These are phyloP conservation scores for Dallia pectoralis DNA, from an alignment of 2,797 vertebrate genomes.

Conservation along the genomic window DNA sequence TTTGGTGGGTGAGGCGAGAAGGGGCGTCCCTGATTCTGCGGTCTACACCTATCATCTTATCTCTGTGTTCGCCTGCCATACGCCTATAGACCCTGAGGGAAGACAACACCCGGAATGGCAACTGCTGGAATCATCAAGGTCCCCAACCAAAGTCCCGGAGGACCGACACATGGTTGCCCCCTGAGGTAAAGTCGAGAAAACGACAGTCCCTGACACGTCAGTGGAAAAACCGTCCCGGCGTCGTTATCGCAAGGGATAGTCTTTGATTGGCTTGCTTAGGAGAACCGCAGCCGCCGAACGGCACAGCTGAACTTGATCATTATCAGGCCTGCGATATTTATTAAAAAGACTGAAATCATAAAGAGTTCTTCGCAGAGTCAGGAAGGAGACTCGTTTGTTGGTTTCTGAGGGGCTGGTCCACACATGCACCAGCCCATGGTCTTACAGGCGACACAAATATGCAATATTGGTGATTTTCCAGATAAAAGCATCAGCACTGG, in stretches of 20 bases:
- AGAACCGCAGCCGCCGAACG: conserved; percentile 59
- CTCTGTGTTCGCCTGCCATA: conserved; percentile 26
- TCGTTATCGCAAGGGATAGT: conserved; percentile 61
- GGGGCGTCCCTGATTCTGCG: conserved; percentile 14
- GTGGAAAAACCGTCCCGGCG: conserved; percentile 57
- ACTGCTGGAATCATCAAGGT: conserved; percentile 37
- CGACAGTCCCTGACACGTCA: conserved; percentile 31
- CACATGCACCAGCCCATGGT: conserved; percentile 14
- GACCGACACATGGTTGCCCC: conserved; percentile 25
- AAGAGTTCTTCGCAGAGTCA: conserved; percentile 20
- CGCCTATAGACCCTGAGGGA: conserved; percentile 20
- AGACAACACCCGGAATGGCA: conserved; percentile 24
- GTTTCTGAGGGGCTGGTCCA: conserved; percentile 8
- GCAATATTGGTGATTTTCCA: conserved; percentile 52
- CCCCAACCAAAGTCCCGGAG: conserved; percentile 8
- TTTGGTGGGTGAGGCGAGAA: conserved; percentile 11
- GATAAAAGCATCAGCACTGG: conserved; percentile 52
- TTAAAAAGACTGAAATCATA: conserved; percentile 70
- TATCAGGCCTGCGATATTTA: conserved; percentile 73
- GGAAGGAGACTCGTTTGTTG: conserved; percentile 19
- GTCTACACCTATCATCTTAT: conserved; percentile 11
- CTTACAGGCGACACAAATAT: conserved; percentile 51
- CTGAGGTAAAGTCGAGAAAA: conserved; percentile 20
- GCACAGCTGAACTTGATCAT: conserved; percentile 67
- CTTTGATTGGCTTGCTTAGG: conserved; percentile 58